Percentiles rank a stretch among this genome's conserved stretches.
Evolutionary conservation across 2,797 vertebrate species (phyloP).

Genomic region (Buceros bicornis): DNA sequence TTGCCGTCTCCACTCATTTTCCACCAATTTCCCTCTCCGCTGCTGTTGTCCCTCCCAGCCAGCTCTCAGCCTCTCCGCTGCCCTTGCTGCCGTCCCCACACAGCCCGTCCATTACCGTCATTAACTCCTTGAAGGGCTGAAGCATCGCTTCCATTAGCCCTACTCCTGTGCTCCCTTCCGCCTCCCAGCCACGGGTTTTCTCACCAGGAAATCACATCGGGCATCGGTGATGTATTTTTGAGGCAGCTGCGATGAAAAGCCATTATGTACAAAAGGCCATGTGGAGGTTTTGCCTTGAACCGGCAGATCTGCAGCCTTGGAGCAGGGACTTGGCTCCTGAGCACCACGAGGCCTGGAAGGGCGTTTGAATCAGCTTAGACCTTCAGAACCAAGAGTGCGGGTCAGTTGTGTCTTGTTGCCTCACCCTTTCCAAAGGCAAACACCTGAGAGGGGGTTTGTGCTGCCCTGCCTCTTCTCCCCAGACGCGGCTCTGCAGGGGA

Average conservation of each 20-base stretch:
- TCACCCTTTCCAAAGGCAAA: background rate
- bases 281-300: background rate
- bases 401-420: background rate
- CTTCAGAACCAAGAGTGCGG: accelerated
- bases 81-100: background rate
- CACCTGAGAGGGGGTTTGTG: background rate
- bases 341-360: background rate
- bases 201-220: background rate
- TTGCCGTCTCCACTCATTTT: background rate
- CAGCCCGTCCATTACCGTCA: background rate
- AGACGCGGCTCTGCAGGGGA: background rate
- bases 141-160: background rate
- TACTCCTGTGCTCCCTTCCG: background rate
- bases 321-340: accelerated
- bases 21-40: background rate
- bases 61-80: background rate
- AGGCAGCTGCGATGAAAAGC: background rate
- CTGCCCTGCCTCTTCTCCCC: background rate
- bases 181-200: accelerated
- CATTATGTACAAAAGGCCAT: accelerated
- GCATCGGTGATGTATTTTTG: accelerated
- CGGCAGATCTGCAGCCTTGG: accelerated
- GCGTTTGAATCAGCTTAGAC: accelerated
- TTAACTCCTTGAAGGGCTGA: background rate
- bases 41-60: background rate